A percentile compares a stretch with the other conserved stretches of the same genome.
These are phyloP conservation scores for Rhinogobius similis DNA, from an alignment of 2,113 vertebrate genomes.

Conservation along the genomic window DNA sequence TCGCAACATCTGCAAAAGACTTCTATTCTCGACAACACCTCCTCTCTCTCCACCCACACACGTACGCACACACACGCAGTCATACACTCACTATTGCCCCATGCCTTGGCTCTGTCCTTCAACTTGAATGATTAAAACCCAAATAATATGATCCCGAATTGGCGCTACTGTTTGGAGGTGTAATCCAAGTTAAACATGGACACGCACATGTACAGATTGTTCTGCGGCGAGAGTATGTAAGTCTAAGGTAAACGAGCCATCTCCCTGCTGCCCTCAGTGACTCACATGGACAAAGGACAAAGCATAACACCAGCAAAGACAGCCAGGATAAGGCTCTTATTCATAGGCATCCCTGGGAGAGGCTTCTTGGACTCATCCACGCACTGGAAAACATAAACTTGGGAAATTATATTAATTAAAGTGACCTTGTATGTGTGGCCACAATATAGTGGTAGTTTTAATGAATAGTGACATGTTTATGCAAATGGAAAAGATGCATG, in stretches of 20 bases:
- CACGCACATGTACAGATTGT: slow-evolving; percentile 10
- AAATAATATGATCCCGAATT: slow-evolving; percentile 31
- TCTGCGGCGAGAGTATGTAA: slow-evolving; percentile 17
- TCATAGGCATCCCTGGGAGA: slow-evolving; percentile 41
- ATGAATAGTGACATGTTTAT: slow-evolving; percentile 2
- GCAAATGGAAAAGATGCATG: background rate
- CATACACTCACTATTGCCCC: slow-evolving; percentile 30
- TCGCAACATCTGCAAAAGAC: slow-evolving; percentile 88
- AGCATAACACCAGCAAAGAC: slow-evolving; percentile 41
- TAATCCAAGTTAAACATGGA: slow-evolving; percentile 28
- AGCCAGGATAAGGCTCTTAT: slow-evolving; percentile 41
- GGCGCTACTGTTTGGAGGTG: slow-evolving; percentile 10
- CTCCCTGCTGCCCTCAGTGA: slow-evolving; percentile 35
- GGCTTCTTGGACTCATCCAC: slow-evolving; percentile 38
- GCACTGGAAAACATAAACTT: slow-evolving; percentile 34
- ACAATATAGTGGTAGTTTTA: background rate
- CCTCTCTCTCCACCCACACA: slow-evolving; percentile 72
- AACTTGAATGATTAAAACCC: slow-evolving; percentile 33
- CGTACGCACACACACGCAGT: slow-evolving; percentile 8
- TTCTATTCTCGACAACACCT: slow-evolving; percentile 77
- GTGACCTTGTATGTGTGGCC: slow-evolving; percentile 27
- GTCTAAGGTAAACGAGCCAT: slow-evolving; percentile 29
- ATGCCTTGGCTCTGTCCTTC: slow-evolving; percentile 40
- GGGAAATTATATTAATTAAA: slow-evolving; percentile 5
- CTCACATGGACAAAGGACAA: slow-evolving; percentile 52